Conservation (phyloP, 2,797 vertebrate genomes). For the Pantherophis alleghaniensis region DNA sequence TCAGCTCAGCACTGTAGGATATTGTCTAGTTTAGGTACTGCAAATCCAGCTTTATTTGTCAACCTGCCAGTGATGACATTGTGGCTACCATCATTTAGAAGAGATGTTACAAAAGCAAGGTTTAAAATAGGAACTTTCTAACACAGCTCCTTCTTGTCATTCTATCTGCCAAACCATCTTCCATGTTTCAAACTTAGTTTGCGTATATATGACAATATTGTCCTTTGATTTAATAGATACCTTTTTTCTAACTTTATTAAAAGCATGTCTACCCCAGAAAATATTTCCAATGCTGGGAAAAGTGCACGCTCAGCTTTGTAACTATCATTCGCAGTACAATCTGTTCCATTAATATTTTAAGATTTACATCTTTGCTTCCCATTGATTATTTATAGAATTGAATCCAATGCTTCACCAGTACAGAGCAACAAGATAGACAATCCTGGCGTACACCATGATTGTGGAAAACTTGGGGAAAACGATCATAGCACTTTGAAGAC, state of each 20-base stretch:
- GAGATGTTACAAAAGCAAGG: neutral
- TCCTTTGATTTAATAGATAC: neutral
- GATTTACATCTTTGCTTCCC: slow-evolving; percentile 18
- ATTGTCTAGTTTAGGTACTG: neutral
- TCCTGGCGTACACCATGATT: neutral
- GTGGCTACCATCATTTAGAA: neutral
- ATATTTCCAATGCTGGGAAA: neutral
- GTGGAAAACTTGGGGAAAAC: neutral
- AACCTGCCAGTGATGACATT: neutral
- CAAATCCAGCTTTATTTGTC: neutral
- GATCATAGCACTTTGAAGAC: accelerated
- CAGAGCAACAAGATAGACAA: neutral
- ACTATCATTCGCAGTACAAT: neutral
- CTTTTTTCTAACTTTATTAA: neutral
- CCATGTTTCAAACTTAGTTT: neutral
- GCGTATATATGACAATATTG: neutral
- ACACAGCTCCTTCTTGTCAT: neutral
- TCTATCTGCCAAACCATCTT: neutral
- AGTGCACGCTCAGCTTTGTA: slow-evolving; percentile 4
- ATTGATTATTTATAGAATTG: neutral
- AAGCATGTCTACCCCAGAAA: neutral
- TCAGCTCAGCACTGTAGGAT: neutral
- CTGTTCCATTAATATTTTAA: neutral
- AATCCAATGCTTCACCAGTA: neutral
- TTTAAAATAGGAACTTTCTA: neutral